These are phyloP conservation scores for Pitangus sulphuratus DNA, from an alignment of 2,797 vertebrate species.

Conservation along the genomic window DNA sequence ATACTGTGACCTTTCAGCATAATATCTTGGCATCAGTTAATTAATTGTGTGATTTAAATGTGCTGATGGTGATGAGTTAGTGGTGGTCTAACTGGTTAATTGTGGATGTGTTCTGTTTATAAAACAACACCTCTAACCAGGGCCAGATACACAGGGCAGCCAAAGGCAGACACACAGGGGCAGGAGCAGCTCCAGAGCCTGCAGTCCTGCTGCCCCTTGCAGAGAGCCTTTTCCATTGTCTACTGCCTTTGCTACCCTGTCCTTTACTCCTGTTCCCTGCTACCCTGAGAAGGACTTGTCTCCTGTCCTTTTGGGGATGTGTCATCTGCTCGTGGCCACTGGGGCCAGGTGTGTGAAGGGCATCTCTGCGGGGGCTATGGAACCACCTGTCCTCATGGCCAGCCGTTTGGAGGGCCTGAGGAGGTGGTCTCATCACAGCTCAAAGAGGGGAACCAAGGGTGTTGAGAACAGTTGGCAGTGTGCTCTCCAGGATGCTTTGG, in stretches of 20 bases:
- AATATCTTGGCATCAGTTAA: background rate
- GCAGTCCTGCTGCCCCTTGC: background rate
- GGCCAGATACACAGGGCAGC: rapidly evolving
- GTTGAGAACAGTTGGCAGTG: rapidly evolving
- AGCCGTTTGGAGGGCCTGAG: rapidly evolving
- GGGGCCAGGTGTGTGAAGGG: rapidly evolving
- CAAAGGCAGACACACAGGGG: rapidly evolving
- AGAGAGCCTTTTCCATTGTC: no score
- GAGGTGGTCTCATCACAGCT: background rate
- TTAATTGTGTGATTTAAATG: background rate
- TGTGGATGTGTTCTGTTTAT: background rate
- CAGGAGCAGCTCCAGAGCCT: background rate
- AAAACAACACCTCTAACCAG: background rate
- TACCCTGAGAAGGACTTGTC: background rate
- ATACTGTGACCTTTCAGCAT: rapidly evolving
- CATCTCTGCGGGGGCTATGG: background rate
- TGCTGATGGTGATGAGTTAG: background rate
- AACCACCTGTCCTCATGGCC: no score
- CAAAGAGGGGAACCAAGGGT: rapidly evolving
- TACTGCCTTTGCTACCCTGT: rapidly evolving
- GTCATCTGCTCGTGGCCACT: rapidly evolving
- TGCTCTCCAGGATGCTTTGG: background rate
- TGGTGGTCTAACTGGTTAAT: background rate
- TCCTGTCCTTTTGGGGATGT: rapidly evolving
- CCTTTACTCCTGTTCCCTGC: background rate